These are phyloP conservation scores for Antrozous pallidus DNA, from an alignment of 2,797 vertebrate genomes.

Conservation along the genomic window DNA sequence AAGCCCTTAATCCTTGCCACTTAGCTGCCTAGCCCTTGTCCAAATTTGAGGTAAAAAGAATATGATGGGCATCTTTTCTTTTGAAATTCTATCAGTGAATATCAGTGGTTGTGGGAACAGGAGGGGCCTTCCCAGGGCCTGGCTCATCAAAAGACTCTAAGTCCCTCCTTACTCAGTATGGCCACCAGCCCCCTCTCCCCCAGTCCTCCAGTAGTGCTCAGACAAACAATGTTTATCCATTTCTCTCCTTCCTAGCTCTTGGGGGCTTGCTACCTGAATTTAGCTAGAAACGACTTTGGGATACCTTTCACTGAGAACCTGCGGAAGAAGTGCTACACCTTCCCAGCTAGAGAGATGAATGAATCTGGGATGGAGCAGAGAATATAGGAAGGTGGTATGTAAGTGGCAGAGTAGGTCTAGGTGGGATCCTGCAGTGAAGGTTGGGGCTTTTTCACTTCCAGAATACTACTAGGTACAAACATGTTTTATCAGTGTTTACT, in stretches of 20 bases:
- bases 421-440: background rate
- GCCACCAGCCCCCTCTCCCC: background rate
- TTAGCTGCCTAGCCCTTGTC: background rate
- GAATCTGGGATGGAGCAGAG: background rate
- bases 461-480: background rate
- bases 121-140: background rate
- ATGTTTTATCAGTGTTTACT: background rate
- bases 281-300: background rate
- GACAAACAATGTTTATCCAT: background rate
- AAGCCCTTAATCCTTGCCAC: background rate
- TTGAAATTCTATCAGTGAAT: background rate
- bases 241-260: background rate
- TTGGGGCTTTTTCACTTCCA: background rate
- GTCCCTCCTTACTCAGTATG: background rate
- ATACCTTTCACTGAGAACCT: background rate
- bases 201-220: background rate
- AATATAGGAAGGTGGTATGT: background rate
- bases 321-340: background rate
- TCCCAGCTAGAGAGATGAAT: background rate
- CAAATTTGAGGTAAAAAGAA: background rate
- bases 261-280: constrained; percentile 1
- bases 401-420: background rate
- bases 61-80: background rate
- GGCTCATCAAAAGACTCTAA: background rate
- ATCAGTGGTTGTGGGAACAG: background rate